A percentile compares a stretch with the other conserved stretches of the same genome.
Conservation (phyloP, 2,797 vertebrate species). For the Mallotus villosus region DNA sequence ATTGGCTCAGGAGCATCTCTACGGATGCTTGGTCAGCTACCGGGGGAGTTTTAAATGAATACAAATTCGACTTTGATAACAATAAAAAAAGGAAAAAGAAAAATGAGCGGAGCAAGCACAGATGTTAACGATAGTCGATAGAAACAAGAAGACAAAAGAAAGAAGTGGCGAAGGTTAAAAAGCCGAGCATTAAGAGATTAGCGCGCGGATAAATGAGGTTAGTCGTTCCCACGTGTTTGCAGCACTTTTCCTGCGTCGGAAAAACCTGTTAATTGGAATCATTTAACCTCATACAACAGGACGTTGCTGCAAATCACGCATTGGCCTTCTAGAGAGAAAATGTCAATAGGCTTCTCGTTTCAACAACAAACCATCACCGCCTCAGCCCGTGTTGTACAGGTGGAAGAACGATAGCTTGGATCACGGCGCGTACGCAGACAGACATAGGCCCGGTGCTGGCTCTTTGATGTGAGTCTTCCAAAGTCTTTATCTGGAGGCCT, state of each 20-base stretch:
- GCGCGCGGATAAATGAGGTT: conserved; percentile 29
- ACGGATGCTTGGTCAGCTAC: conserved; percentile 43
- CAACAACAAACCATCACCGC: conserved; percentile 37
- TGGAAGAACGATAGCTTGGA: conserved; percentile 20
- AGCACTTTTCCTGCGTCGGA: neutral
- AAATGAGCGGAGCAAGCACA: conserved; percentile 28
- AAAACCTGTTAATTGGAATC: conserved; percentile 47
- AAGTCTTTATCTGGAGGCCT: neutral
- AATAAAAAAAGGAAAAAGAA: no score
- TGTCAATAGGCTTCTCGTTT: conserved; percentile 39
- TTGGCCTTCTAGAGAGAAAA: conserved; percentile 31
- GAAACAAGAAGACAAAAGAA: conserved; percentile 33
- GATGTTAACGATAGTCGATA: conserved; percentile 48
- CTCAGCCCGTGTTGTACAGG: neutral
- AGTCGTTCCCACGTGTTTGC: neutral
- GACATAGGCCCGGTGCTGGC: neutral
- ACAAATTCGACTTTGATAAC: conserved; percentile 48
- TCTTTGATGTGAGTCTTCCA: neutral
- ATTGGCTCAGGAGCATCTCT: conserved; percentile 14
- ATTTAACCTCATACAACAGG: conserved; percentile 47
- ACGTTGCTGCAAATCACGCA: conserved; percentile 31
- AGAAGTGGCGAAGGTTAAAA: conserved; percentile 46
- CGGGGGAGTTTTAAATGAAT: conserved; percentile 40
- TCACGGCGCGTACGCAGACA: neutral
- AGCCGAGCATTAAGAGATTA: conserved; percentile 40